Conservation (phyloP, 2,888 invertebrate genomes). For the Apotomis betuletana region DNA sequence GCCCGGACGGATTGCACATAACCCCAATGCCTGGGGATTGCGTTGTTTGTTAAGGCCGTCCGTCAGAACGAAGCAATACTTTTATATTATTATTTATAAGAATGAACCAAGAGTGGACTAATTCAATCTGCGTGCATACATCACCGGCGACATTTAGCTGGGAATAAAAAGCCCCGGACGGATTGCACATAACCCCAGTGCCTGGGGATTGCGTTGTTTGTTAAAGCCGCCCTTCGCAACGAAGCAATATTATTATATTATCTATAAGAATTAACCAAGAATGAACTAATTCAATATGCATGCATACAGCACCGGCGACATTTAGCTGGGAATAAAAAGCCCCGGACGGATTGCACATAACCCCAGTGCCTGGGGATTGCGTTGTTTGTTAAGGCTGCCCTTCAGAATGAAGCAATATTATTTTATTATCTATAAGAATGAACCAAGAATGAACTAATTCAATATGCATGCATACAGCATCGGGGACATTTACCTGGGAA, state of each 20-base stretch:
- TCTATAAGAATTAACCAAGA: too few species aligned
- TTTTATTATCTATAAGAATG: too few species aligned
- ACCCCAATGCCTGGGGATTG: constrained; percentile 71
- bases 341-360: constrained; percentile 65
- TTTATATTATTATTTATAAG: too few species aligned
- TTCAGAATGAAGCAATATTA: constrained; percentile 33
- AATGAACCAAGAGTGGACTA: neutral
- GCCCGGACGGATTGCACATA: constrained; percentile 67
- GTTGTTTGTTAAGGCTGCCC: constrained; percentile 53
- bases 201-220: constrained; percentile 68
- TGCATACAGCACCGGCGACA: neutral
- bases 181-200: constrained; percentile 70
- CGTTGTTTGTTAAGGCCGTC: constrained; percentile 54
- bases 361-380: constrained; percentile 71
- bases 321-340: constrained; percentile 29
- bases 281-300: constrained; percentile 34
- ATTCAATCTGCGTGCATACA: constrained; percentile 12
- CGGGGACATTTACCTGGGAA: neutral
- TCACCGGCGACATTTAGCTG: neutral
- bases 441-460: constrained; percentile 5
- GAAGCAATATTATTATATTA: too few species aligned
- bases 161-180: constrained; percentile 48
- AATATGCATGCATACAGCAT: neutral
- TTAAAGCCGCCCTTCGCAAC: constrained; percentile 46
- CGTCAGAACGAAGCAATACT: constrained; percentile 34